Base-by-base conservation (phyloP, 2,113 vertebrate genomes). In the Cyanistes caeruleus region DNA sequence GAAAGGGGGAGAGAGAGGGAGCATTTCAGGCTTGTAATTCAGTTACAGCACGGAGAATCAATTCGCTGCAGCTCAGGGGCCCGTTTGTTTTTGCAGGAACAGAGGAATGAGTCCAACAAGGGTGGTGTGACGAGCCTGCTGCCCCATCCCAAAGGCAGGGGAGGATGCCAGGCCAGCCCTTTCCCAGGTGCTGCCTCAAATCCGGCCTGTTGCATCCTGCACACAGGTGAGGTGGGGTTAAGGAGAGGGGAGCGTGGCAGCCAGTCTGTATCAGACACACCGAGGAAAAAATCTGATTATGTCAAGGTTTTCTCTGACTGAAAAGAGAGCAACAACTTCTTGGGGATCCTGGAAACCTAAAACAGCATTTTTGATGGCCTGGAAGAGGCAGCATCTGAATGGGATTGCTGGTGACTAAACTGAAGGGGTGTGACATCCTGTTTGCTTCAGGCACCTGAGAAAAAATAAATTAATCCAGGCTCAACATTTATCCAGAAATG, bases 1-100 rank as follows among this genome's bases (percentile, higher is more conserved):
- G 92, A 94, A 96, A 95, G 80, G 15, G 12, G 58, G 56, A 75
- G 59, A 93, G 75, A 73, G 74, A 82, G 75, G 72, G 89, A 96
- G 58, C 76, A 30, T 82, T 96, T 93, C 93, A 94, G 90, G 87
- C 92, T 97, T 97, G 96, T 97, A 97, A 97, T 97, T 90, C 96
- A 53, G 89, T 97, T 93, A 94, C 51, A 87, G 95, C 19, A 6
- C 20, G 33, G 69, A 59, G 0, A 97, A 97, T 97, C 65, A 24
- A 96, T 97, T 96, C 3, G 55, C 92, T 70, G 68, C 30, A 3
- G 87, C 93, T 96, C 85, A 68, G 87, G 90, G 78, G 37, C 63
- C 82, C 67, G 95, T 90, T 97, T 96, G 94, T 90, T 96, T 95
- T 39, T 37, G 3, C 86, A 63, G 77, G 44, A 92, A 68, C 62